Evolutionary conservation across 2,113 vertebrate genomes (phyloP), one percentile per base, ranked within the genome.

Genomic region (Hydrolagus affinis): DNA sequence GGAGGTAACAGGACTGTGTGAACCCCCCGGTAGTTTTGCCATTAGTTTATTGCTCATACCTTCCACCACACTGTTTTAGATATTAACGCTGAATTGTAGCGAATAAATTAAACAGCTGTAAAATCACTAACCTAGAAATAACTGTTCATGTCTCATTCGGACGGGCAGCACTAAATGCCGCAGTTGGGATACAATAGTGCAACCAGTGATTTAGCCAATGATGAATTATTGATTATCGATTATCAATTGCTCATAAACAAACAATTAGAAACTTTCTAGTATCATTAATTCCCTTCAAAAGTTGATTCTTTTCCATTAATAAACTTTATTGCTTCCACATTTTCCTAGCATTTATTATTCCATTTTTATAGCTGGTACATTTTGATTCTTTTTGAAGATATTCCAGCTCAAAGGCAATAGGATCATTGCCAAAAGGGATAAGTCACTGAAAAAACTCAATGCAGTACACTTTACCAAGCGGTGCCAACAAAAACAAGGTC

Each of bases 331-430:
- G 66, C 78, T 9, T 11, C 78, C 19, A 83, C 64, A 83, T 83
- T 83, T 68, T 32, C 76, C 66, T 60, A 83, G 21, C 62, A 83
- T 83, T 83, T 83, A 66, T 62, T 83, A 30, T 66, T 83, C 25
- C 8, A 83, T 66, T 68, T 21, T 44, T 83, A 32, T 30, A 28
- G 25, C 64, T 15, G 62, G 17, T 64, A 19, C 78, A 25, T 83
- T 68, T 83, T 66, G 28, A 30, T 68, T 66, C 25, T 28, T 72
- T 72, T 72, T 83, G 25, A 66, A 19, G 9, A 66, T 32, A 83
- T 83, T 83, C 78, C 19, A 83, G 59, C 77, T 83, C 77, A 74
- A 74, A 44, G 14, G n/a, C 72, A 74, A 32, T n/a, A n/a, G 44
- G 30, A 8, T 75, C 15, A 32, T 32, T 83, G 64, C 78, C 60